Conservation (phyloP, 1,140 invertebrate species). For the Drosophila murphyi region DNA sequence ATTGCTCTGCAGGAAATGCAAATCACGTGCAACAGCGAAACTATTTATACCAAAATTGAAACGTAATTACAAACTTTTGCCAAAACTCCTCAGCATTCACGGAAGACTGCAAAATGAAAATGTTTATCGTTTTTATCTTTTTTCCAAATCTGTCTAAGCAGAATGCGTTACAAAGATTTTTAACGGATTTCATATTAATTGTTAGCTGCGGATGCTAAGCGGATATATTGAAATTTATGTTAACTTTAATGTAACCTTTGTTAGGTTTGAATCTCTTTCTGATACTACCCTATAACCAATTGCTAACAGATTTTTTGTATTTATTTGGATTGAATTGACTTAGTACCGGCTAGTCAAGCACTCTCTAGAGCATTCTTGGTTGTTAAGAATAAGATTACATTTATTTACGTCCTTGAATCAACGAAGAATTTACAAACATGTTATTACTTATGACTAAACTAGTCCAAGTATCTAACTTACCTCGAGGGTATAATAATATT, state of each 20-base stretch:
- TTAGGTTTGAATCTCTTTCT: background rate
- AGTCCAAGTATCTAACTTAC: background rate
- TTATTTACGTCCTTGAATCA: background rate
- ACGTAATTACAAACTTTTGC: constrained; percentile 7
- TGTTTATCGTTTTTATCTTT: constrained; percentile 1
- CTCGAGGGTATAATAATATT: background rate
- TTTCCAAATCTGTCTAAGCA: background rate
- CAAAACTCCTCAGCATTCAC: background rate
- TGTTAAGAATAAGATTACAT: background rate
- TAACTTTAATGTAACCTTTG: constrained; percentile 3
- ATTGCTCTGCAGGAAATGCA: background rate
- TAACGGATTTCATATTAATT: constrained; percentile 16
- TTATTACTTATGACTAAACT: background rate
- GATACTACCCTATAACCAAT: background rate
- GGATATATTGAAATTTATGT: background rate
- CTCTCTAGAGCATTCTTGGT: background rate
- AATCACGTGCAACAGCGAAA: background rate
- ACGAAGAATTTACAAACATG: background rate
- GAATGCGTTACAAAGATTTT: background rate
- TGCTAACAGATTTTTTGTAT: too few relatives aligned
- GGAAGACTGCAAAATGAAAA: background rate
- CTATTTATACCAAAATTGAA: background rate
- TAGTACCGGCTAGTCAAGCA: background rate
- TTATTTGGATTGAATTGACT: background rate
- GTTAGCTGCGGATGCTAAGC: background rate